Percentiles rank a stretch among this genome's conserved stretches.
phyloP scores from a whole-genome alignment of 2,797 vertebrate genomes.

The Cryptoprocta ferox region DNA sequence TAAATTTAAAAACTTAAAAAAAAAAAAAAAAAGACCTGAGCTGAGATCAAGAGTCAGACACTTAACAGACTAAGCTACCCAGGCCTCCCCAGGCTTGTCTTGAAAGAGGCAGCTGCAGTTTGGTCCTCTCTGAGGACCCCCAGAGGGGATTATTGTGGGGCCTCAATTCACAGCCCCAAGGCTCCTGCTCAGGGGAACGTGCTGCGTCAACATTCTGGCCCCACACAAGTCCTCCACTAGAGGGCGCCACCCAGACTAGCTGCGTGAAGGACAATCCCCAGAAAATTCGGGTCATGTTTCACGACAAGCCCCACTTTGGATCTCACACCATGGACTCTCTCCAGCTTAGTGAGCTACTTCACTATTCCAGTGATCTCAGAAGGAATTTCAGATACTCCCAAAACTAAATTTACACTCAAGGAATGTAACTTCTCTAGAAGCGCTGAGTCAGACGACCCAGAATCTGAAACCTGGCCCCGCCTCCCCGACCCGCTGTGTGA shows the following conservation, averaged over 20 bases:
- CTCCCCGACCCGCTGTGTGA: background rate
- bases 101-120: background rate
- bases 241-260: background rate
- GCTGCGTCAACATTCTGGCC: accelerated
- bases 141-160: background rate
- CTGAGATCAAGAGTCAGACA: too few relatives aligned
- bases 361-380: background rate
- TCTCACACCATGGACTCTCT: background rate
- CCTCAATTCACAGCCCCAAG: accelerated
- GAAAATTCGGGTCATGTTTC: accelerated
- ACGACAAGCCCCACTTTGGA: accelerated
- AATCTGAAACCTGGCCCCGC: background rate
- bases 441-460: background rate
- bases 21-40: too few relatives aligned
- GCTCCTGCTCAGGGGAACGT: accelerated
- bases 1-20: too few relatives aligned
- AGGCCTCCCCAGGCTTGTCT: too few relatives aligned
- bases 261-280: accelerated
- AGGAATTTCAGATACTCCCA: background rate
- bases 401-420: background rate
- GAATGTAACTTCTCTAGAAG: background rate
- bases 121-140: background rate
- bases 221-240: background rate
- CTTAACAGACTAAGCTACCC: too few relatives aligned
- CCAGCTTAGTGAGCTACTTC: background rate